Conservation (phyloP, 1,140 invertebrate genomes). For the Leguminivora glycinivorella region DNA sequence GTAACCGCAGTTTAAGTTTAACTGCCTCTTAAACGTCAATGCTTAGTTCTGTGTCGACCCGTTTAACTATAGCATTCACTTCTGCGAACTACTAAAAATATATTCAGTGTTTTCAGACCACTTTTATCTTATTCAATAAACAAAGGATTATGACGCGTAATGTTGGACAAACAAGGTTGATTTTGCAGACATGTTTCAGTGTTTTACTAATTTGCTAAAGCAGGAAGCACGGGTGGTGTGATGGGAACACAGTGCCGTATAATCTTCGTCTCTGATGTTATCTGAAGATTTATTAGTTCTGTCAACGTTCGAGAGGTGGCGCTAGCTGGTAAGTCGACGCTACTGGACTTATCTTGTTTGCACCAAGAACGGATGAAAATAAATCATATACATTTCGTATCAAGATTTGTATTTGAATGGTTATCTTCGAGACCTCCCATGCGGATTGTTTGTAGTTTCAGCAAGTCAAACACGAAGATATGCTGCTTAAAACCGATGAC, state of each 20-base stretch:
- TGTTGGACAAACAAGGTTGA: slow-evolving; percentile 33
- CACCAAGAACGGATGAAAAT: not conserved
- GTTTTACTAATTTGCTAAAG: slow-evolving; percentile 71
- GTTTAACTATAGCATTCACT: slow-evolving; percentile 52
- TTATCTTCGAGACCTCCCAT: slow-evolving; percentile 5
- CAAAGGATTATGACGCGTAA: slow-evolving; percentile 50
- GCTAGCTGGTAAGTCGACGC: slow-evolving; percentile 62
- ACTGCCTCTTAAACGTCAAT: slow-evolving; percentile 59
- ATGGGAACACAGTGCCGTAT: slow-evolving; percentile 70
- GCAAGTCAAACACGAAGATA: not conserved
- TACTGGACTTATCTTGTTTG: slow-evolving; percentile 58
- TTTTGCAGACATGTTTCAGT: slow-evolving; percentile 57
- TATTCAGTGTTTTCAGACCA: slow-evolving; percentile 46
- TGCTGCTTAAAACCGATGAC: not conserved
- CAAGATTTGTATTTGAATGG: not conserved
- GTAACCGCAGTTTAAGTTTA: slow-evolving; percentile 42
- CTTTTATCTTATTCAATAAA: slow-evolving; percentile 35
- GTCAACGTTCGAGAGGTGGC: slow-evolving; percentile 74
- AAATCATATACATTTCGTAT: not conserved
- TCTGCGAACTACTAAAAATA: slow-evolving; percentile 76
- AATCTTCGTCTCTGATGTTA: slow-evolving; percentile 77
- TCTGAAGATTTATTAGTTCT: slow-evolving; percentile 76
- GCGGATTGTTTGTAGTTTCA: slow-evolving; percentile 1
- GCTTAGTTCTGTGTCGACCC: slow-evolving; percentile 56
- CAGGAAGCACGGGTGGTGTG: slow-evolving; percentile 76